These are phyloP conservation scores for Mandrillus leucophaeus DNA, from an alignment of 2,113 vertebrate genomes.

Conservation along the genomic window DNA sequence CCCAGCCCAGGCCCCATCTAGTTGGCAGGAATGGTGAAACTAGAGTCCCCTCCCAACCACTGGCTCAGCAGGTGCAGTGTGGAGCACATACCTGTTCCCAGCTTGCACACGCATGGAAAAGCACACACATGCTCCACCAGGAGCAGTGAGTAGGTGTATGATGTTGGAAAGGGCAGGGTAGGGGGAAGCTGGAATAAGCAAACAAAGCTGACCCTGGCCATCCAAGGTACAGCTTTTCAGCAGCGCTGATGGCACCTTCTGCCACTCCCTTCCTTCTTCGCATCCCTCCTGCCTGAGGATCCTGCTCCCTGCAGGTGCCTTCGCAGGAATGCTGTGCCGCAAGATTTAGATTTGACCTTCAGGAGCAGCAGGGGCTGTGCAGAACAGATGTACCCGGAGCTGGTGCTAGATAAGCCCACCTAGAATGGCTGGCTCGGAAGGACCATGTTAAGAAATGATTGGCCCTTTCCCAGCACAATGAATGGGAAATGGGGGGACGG, in stretches of 20 bases:
- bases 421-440: neutral
- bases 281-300: too few species aligned
- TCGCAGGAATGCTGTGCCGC: too few species aligned
- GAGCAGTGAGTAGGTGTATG: too few species aligned
- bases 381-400: neutral
- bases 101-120: fast-evolving
- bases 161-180: neutral
- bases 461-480: neutral
- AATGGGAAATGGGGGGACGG: neutral
- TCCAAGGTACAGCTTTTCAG: neutral
- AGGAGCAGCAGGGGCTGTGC: neutral
- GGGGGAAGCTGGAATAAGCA: neutral
- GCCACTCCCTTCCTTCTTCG: neutral
- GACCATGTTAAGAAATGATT: neutral
- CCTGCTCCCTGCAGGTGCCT: neutral
- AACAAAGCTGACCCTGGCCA: too few species aligned
- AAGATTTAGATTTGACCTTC: neutral
- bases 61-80: neutral
- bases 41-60: neutral
- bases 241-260: fast-evolving
- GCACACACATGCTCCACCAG: too few species aligned
- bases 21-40: neutral
- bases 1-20: neutral
- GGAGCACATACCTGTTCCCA: neutral
- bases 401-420: neutral